Evolutionary conservation across 1,140 invertebrate genomes (phyloP).

Genomic region (Maconellicoccus hirsutus): DNA sequence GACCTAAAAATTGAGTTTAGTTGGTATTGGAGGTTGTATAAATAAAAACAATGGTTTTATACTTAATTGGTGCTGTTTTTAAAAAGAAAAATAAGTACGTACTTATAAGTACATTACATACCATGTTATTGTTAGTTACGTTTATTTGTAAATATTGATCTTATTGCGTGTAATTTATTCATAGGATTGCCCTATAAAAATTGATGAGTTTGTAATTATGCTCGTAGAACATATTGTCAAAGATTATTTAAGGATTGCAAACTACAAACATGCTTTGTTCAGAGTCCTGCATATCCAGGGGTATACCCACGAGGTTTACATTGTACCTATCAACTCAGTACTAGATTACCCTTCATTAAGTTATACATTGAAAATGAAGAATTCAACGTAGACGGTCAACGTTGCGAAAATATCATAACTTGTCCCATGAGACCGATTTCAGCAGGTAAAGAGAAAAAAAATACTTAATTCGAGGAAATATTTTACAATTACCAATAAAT

Average conservation of each 20-base stretch:
- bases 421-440: constrained; percentile 83
- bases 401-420: constrained; percentile 88
- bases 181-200: no score
- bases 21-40: no score
- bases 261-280: constrained; percentile 82
- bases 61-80: no score
- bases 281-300: constrained; percentile 82
- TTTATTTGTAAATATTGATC: no score
- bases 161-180: no score
- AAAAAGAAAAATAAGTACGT: no score
- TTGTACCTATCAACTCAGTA: constrained; percentile 79
- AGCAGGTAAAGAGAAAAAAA: constrained; percentile 41
- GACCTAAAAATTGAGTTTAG: no score
- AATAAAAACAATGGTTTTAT: no score
- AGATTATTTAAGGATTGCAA: constrained; percentile 70
- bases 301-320: constrained; percentile 79
- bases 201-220: neutral
- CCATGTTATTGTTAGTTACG: no score
- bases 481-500: no score
- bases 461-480: no score
- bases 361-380: constrained; percentile 85
- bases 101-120: no score
- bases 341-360: constrained; percentile 74
- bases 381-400: constrained; percentile 84
- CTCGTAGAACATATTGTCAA: constrained; percentile 69